Evolutionary conservation across 2,797 vertebrate species (phyloP), one percentile per base, ranked within the genome.

Genomic region (Characodon lateralis): DNA sequence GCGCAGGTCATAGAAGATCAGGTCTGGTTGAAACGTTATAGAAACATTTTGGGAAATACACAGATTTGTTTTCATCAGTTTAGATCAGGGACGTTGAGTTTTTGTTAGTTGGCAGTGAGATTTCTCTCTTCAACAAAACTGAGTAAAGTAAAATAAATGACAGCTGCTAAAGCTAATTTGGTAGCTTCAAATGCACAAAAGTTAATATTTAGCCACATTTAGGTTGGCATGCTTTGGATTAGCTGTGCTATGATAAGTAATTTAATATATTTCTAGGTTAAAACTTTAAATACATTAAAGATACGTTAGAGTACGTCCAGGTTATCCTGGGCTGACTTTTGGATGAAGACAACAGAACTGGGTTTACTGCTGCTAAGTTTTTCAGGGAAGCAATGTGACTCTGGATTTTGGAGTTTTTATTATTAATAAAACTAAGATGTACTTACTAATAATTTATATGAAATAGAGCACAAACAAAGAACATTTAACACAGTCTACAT

Each of bases 31-130:
- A 48, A 83, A 43, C n/a, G 65, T 72, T 51, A 56, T 71, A 74
- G 28, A 48, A 46, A 72, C 24, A 1, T 78, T 83, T 77, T 72
- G 73, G 70, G 53, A 75, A 81, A 76, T 56, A 2, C 5, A 4
- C 55, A 16, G 16, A 46, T 39, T 63, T 0, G 20, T 26, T 80
- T 77, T 73, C 14, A 16, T 55, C 9, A 55, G 53, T 55, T 55
- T 55, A 3, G 2, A 58, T 5, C 6, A 26, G 16, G 28, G 59
- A 31, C 28, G 16, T 50, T 12, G 48, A 53, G 51, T 53, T 22
- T 53, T 20, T 22, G 1, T 20, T 22, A 20, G 51, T 7, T 22
- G 51, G 22, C 20, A 55, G 24, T 65, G 3, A 31, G 3, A 28
- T 31, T 5, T 28, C 6, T 31, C 59, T 20, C 51, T 7, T 22